Evolutionary conservation across 2,113 vertebrate genomes (phyloP).

Genomic region (Platichthys stellatus): DNA sequence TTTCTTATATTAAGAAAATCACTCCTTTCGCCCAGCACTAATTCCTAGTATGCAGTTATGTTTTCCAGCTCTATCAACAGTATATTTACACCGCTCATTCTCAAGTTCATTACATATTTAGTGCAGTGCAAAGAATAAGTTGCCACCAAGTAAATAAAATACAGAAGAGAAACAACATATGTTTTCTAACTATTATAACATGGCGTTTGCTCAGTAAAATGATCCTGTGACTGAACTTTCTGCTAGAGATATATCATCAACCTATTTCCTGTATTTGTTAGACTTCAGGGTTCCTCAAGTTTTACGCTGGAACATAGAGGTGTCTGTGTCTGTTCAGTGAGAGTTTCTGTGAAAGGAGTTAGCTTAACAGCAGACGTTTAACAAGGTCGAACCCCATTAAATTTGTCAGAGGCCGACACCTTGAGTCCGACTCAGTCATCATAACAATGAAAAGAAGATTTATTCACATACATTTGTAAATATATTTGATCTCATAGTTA

Average conservation of each 20-base stretch:
- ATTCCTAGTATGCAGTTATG: neutral
- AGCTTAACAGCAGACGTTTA: neutral
- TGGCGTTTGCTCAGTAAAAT: conserved; percentile 12
- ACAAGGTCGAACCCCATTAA: neutral
- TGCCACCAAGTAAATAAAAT: conserved; percentile 8
- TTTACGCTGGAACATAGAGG: neutral
- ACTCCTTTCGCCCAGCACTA: neutral
- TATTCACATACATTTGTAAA: conserved; percentile 4
- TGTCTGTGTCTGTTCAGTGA: neutral
- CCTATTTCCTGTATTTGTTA: conserved; percentile 10
- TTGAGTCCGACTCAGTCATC: neutral
- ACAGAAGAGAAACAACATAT: neutral
- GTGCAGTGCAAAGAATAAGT: neutral
- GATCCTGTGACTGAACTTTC: conserved; percentile 10
- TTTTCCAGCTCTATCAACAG: no score
- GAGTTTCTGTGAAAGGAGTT: no score
- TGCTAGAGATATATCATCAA: conserved; percentile 6
- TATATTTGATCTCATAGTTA: conserved; percentile 5
- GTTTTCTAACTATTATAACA: conserved; percentile 8
- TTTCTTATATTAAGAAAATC: neutral
- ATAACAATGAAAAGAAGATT: neutral
- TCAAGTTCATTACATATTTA: conserved; percentile 8
- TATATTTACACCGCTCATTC: neutral
- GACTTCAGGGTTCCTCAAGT: neutral
- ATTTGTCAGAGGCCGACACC: neutral